phyloP scores from a whole-genome alignment of 2,113 vertebrate genomes.

The Emydocephalus ijimae region DNA sequence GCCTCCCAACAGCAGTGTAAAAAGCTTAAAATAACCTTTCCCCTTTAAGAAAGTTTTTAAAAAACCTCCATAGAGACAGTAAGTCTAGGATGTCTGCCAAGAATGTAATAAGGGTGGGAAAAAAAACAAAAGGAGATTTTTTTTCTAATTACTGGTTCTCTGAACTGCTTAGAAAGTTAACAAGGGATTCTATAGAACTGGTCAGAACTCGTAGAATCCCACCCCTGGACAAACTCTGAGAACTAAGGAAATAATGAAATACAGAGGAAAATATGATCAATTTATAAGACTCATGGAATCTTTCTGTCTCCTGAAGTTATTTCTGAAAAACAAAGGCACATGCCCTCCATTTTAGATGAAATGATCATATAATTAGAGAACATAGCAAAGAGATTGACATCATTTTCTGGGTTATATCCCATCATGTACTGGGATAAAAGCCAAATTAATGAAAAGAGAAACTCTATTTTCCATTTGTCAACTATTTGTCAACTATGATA shows the following conservation, averaged over 20 bases:
- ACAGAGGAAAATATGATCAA: not conserved
- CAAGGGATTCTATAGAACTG: too few species aligned
- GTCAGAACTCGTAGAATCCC: too few species aligned
- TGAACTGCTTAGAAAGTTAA: too few species aligned
- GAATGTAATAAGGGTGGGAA: too few species aligned
- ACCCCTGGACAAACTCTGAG: not conserved
- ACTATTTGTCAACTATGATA: not conserved
- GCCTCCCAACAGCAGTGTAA: too few species aligned
- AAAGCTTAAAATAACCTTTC: too few species aligned
- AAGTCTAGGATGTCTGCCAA: too few species aligned
- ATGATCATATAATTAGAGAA: not conserved
- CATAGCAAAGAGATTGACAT: not conserved
- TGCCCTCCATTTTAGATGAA: not conserved
- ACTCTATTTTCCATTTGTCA: not conserved
- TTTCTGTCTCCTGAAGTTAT: constrained; percentile 1
- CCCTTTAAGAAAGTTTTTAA: too few species aligned
- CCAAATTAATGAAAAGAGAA: constrained; percentile 5
- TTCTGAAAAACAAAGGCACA: not conserved
- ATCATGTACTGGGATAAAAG: not conserved
- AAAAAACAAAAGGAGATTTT: too few species aligned
- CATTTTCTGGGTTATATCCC: not conserved
- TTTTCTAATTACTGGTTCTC: too few species aligned
- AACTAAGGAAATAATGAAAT: not conserved
- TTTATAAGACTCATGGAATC: constrained; percentile 10
- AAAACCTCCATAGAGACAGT: too few species aligned